Evolutionary conservation across 2,888 invertebrate genomes (phyloP).

Genomic region (Hymenopus coronatus): DNA sequence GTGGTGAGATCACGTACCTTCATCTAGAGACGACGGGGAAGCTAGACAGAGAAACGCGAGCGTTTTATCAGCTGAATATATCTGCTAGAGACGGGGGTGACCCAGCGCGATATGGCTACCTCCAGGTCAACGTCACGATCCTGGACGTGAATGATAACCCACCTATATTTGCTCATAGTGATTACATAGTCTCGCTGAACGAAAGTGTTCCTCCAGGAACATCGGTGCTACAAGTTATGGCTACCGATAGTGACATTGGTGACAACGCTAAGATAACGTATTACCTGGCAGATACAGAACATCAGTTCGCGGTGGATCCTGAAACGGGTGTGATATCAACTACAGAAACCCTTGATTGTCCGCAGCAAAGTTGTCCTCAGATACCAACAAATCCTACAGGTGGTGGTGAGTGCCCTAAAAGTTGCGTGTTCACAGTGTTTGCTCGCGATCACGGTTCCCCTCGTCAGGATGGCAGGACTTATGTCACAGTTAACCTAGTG

Average conservation of each 20-base stretch:
- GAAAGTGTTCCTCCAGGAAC: constrained; percentile 92
- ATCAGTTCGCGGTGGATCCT: constrained; percentile 88
- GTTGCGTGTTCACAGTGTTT: constrained; percentile 91
- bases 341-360: constrained; percentile 74
- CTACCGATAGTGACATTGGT: constrained; percentile 88
- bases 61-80: constrained; percentile 81
- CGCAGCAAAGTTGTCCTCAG: constrained; percentile 68
- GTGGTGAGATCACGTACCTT: constrained; percentile 85
- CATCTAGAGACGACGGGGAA: constrained; percentile 90
- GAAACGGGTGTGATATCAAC: constrained; percentile 88
- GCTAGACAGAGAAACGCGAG: constrained; percentile 85
- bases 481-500: constrained; percentile 87
- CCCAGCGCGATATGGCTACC: constrained; percentile 77
- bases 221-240: constrained; percentile 85
- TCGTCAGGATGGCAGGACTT: constrained; percentile 85
- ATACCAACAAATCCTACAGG: constrained; percentile 38
- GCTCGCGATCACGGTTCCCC: constrained; percentile 92
- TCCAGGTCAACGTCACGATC: constrained; percentile 87
- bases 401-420: constrained; percentile 71
- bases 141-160: constrained; percentile 93
- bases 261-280: constrained; percentile 92
- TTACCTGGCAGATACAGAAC: constrained; percentile 79
- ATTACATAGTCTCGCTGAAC: constrained; percentile 88
- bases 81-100: constrained; percentile 86
- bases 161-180: constrained; percentile 91